These are phyloP conservation scores for Crossaster papposus DNA, from an alignment of 53 echinoderm and acorn worm species.

Conservation along the genomic window DNA sequence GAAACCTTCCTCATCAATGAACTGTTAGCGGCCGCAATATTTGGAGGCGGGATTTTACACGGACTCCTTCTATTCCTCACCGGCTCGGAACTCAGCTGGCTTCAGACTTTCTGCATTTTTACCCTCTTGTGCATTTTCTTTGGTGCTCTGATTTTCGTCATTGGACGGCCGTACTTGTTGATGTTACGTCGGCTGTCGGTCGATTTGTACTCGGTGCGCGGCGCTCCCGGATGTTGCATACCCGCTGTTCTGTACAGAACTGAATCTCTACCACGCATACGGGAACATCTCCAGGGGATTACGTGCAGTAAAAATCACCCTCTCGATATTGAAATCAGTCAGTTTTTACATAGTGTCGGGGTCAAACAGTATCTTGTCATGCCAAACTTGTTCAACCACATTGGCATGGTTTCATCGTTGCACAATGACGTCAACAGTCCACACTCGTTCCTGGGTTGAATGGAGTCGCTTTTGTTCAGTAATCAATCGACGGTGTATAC, in stretches of 20 bases:
- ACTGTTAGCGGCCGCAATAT: constrained; percentile 23
- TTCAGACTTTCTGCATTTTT: constrained; percentile 14
- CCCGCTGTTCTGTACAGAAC: constrained; percentile 62
- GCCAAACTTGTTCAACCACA: constrained; percentile 64
- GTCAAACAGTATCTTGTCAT: constrained; percentile 63
- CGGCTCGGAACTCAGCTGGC: not conserved
- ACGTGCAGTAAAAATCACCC: constrained; percentile 32
- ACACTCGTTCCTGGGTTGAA: constrained; percentile 24
- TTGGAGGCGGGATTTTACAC: constrained; percentile 54
- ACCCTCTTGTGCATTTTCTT: constrained; percentile 14
- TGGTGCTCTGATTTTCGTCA: constrained; percentile 28
- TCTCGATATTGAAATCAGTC: constrained; percentile 58
- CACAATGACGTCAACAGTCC: constrained; percentile 52
- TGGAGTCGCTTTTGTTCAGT: no score
- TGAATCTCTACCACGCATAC: not conserved
- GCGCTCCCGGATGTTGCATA: constrained; percentile 65
- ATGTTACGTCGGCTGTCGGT: constrained; percentile 15
- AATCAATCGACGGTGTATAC: no score
- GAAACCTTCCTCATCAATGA: constrained; percentile 25
- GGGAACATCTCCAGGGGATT: constrained; percentile 16
- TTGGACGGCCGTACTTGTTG: constrained; percentile 58
- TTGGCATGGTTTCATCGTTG: constrained; percentile 62
- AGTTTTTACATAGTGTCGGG: constrained; percentile 1
- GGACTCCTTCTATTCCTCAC: not conserved
- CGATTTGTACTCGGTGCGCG: constrained; percentile 24